phyloP scores from a whole-genome alignment of 1,140 invertebrate genomes.

The Drosophila kohkoa region DNA sequence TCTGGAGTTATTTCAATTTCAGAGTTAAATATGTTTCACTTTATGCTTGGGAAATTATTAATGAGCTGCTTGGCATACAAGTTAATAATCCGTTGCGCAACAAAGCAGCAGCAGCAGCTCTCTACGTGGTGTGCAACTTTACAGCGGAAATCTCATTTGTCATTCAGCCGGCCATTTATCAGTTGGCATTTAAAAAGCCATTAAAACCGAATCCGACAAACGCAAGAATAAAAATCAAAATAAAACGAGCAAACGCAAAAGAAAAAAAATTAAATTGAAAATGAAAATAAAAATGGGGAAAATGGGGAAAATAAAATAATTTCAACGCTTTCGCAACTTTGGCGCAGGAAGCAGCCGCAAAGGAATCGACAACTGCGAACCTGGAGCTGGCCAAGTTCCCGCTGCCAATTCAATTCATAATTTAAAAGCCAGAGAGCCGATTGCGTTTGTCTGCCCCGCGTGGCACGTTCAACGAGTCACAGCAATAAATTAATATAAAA shows the following conservation, averaged over 20 bases:
- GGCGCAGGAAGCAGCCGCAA: slow-evolving; percentile 51
- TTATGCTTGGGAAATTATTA: slow-evolving; percentile 63
- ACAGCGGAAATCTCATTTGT: slow-evolving; percentile 78
- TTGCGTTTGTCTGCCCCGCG: slow-evolving; percentile 25
- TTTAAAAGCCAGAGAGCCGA: slow-evolving; percentile 69
- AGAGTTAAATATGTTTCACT: slow-evolving; percentile 36
- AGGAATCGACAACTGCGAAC: slow-evolving; percentile 35
- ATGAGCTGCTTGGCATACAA: slow-evolving; percentile 66
- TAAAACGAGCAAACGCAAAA: slow-evolving; percentile 6
- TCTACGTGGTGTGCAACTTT: slow-evolving; percentile 38
- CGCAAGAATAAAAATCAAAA: slow-evolving; percentile 34
- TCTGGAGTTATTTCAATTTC: slow-evolving; percentile 23
- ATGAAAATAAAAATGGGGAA: slow-evolving; percentile 18
- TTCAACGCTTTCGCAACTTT: slow-evolving; percentile 52
- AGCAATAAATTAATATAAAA: slow-evolving; percentile 82
- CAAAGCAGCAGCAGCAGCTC: slow-evolving; percentile 10
- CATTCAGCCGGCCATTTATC: slow-evolving; percentile 81
- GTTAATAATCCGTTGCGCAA: slow-evolving; percentile 59
- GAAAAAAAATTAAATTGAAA: slow-evolving; percentile 9
- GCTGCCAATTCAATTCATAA: slow-evolving; percentile 78
- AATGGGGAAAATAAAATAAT: slow-evolving; percentile 9
- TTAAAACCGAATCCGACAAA: slow-evolving; percentile 78
- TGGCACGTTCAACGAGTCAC: slow-evolving; percentile 40
- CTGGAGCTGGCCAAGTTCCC: slow-evolving; percentile 28
- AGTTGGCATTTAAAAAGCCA: slow-evolving; percentile 82